phyloP scores from a whole-genome alignment of 2,888 invertebrate species.

The Gymnosoma rotundatum region DNA sequence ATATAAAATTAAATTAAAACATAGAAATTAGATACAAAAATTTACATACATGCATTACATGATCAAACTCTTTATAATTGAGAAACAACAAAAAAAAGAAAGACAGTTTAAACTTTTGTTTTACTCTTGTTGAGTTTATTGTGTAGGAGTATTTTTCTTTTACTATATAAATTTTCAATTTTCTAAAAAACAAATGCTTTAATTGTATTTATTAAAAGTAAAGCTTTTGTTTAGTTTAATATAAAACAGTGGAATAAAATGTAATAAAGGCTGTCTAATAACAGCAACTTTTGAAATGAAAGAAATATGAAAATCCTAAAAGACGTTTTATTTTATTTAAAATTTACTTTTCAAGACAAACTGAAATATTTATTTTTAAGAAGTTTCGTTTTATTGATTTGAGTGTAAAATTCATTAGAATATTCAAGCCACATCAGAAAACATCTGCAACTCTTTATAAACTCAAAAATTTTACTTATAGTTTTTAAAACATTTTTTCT shows the following conservation, averaged over 20 bases:
- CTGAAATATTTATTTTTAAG: too few relatives aligned
- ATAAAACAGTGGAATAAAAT: too few relatives aligned
- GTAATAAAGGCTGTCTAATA: too few relatives aligned
- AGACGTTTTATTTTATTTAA: too few relatives aligned
- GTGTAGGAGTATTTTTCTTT: slow-evolving; percentile 47
- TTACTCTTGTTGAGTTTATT: neutral
- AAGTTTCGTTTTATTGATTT: too few relatives aligned
- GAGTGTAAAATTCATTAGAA: too few relatives aligned
- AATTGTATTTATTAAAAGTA: slow-evolving; percentile 36
- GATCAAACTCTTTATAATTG: neutral
- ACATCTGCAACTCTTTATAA: neutral
- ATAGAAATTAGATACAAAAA: slow-evolving; percentile 15
- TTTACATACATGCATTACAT: neutral
- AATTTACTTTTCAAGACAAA: too few relatives aligned
- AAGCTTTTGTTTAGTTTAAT: neutral
- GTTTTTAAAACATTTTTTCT: slow-evolving; percentile 21
- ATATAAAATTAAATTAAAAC: neutral
- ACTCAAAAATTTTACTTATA: neutral
- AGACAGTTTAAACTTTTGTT: neutral
- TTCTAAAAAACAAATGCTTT: neutral
- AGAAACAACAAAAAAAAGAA: neutral
- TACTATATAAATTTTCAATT: neutral
- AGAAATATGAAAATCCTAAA: too few relatives aligned
- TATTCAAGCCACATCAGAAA: neutral
- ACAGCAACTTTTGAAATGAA: too few relatives aligned